Evolutionary conservation across 2,113 vertebrate species (phyloP).

Genomic region (Scalopus aquaticus): DNA sequence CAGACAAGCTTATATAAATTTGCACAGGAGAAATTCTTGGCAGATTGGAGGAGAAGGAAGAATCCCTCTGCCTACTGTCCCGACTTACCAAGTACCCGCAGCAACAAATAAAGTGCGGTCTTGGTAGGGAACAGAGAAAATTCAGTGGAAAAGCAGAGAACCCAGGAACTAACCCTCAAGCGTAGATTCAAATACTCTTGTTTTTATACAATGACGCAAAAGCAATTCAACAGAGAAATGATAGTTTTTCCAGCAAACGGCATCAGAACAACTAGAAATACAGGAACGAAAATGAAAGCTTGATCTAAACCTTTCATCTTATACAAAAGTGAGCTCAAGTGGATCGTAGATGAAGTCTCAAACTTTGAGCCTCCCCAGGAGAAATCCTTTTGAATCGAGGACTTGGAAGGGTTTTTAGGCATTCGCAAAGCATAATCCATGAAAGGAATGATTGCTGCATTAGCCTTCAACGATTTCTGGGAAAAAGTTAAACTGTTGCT

Average conservation of each 20-base stretch:
- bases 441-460: neutral
- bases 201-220: neutral
- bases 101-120: neutral
- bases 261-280: neutral
- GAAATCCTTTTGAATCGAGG: neutral
- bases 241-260: neutral
- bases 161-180: neutral
- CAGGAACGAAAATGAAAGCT: neutral
- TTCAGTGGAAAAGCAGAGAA: neutral
- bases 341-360: neutral
- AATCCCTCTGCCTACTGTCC: neutral
- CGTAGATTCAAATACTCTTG: neutral
- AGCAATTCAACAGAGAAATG: neutral
- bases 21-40: neutral
- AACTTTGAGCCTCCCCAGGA: too few species aligned
- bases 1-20: neutral
- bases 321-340: neutral
- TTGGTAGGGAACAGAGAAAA: neutral
- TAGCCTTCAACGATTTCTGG: neutral
- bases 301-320: neutral
- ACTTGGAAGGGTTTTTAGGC: neutral
- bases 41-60: neutral
- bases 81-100: neutral
- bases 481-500: neutral
- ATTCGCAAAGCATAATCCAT: too few species aligned